Evolutionary conservation across 1,140 invertebrate genomes (phyloP), one percentile per base, ranked within the genome.

Genomic region (Conus betulinus): DNA sequence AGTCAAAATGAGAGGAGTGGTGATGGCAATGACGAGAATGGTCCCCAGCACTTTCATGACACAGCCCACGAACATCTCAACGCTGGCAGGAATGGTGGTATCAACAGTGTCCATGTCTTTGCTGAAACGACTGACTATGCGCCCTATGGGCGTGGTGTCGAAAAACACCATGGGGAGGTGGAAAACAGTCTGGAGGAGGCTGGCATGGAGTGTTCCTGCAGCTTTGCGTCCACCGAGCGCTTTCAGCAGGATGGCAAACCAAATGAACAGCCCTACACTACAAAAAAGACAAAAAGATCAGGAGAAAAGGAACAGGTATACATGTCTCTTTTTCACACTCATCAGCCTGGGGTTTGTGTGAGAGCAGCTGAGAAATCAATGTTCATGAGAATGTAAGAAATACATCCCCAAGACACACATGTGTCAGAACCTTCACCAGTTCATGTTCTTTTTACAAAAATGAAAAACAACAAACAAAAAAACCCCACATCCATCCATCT

Each of bases 21-120:
- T 97, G 93, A 97, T 97, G 95, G 97, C 97, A 94, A 99, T 99
- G 79, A 99, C 97, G 93, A 98, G 96, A 88, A 99, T 95, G 8
- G 98, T 98, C 53, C 97, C 97, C 89, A 98, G 93, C 10, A 98
- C 98, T 97, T 98, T 95, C 93, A 97, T 96, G 67, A 93, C 84
- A 84, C 93, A 93, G 53, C 91, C 92, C n/a, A 95, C 63, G 88
- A 93, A 95, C 84, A 91, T 92, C 25, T 92, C 88, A n/a, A 95
- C 90, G 11, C 91, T 93, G 27, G 89, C 85, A 27, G 94, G 95
- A 0, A 96, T 87, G 17, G 91, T 88, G 20, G 90, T 92, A 87
- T 96, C 95, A 23, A 96, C 91, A 0, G 92, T 90, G 25, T 93
- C 96, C 93, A 96, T 92, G 91, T 97, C 97, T 92, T 96, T 96